These are phyloP conservation scores for Acipenser transmontanus DNA, from an alignment of 2,797 vertebrate species.

Conservation along the genomic window DNA sequence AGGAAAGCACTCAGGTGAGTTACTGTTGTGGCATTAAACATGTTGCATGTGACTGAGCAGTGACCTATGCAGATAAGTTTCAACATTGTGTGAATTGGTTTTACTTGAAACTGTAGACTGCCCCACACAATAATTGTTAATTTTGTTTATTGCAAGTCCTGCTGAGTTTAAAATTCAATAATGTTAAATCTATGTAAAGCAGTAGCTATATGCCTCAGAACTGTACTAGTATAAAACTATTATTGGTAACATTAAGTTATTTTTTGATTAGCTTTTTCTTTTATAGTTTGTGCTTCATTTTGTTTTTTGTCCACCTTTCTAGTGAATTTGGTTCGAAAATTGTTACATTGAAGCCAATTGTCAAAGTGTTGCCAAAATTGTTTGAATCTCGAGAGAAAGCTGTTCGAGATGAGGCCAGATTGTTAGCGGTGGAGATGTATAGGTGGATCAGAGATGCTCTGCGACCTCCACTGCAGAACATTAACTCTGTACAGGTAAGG, in stretches of 20 bases:
- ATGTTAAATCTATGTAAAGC: too few species aligned
- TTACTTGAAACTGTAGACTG: too few species aligned
- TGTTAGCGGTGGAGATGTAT: conserved; percentile 88
- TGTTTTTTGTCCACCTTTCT: conserved; percentile 13
- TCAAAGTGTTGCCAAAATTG: conserved; percentile 90
- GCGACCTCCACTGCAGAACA: conserved; percentile 80
- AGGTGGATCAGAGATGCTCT: conserved; percentile 93
- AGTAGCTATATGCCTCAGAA: too few species aligned
- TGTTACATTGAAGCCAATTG: conserved; percentile 86
- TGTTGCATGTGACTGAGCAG: too few species aligned
- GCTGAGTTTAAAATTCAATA: not conserved
- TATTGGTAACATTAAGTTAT: not conserved
- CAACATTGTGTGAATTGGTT: too few species aligned
- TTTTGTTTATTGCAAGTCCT: not conserved
- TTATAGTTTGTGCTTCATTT: too few species aligned
- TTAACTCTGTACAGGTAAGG: conserved; percentile 88
- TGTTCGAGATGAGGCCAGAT: conserved; percentile 90
- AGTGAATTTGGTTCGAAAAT: conserved; percentile 98
- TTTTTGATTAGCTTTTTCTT: conserved; percentile 11
- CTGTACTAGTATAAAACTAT: too few species aligned
- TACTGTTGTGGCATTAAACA: not conserved
- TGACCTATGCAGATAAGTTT: not conserved
- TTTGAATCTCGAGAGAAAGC: conserved; percentile 97
- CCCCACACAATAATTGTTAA: not conserved
- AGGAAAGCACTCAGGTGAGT: conserved; percentile 84